A percentile compares a stretch with the other conserved stretches of the same genome.
Conservation (phyloP, 1,140 invertebrate genomes). For the Magallana angulata region DNA sequence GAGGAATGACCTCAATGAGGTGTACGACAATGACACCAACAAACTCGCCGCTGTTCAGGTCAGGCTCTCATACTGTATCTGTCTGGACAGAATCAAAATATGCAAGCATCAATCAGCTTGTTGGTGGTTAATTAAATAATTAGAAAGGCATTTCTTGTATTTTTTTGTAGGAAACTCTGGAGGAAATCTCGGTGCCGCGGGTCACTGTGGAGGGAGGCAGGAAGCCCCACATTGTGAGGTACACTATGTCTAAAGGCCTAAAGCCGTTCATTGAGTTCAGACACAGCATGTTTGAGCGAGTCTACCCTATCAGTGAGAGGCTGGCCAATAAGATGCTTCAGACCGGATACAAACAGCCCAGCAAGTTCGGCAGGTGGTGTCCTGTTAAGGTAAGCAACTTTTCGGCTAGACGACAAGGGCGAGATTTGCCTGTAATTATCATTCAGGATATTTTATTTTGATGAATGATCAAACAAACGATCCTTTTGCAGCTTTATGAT, state of each 20-base stretch:
- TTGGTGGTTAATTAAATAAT: no score
- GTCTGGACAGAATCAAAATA: not conserved
- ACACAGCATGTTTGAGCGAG: constrained; percentile 78
- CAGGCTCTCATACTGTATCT: not conserved
- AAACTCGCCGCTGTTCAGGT: constrained; percentile 74
- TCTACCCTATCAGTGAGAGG: constrained; percentile 76
- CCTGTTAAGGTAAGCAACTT: constrained; percentile 74
- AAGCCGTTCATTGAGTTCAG: constrained; percentile 73
- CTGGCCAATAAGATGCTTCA: constrained; percentile 76
- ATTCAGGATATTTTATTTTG: not conserved
- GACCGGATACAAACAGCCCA: constrained; percentile 78
- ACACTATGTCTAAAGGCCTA: constrained; percentile 75
- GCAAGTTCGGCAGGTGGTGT: constrained; percentile 79
- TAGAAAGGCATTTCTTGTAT: no score
- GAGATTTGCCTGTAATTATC: not conserved
- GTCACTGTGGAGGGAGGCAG: constrained; percentile 74
- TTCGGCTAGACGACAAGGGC: not conserved
- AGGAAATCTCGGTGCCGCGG: constrained; percentile 75
- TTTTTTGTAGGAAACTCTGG: constrained; percentile 72
- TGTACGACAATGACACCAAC: constrained; percentile 78
- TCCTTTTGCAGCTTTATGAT: constrained; percentile 69
- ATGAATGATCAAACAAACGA: not conserved
- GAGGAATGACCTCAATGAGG: constrained; percentile 77
- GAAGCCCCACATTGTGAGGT: constrained; percentile 78
- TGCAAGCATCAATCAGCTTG: not conserved